Conservation (phyloP, 2,113 vertebrate genomes). For the Daphoenositta chrysoptera region DNA sequence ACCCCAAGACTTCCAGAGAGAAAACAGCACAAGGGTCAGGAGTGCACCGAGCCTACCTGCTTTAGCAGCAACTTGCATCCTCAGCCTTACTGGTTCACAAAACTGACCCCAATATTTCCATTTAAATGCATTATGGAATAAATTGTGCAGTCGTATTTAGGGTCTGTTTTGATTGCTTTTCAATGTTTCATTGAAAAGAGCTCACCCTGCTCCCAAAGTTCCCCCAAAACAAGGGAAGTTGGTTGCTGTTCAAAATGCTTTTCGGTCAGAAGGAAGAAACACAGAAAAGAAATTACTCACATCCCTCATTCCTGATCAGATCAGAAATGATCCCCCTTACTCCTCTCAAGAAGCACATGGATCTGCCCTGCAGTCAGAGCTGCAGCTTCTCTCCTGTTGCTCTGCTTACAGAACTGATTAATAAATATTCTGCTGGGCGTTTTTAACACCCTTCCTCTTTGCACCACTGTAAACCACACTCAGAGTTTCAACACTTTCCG, state of each 20-base stretch:
- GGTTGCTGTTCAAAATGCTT: not conserved
- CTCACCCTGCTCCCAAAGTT: not conserved
- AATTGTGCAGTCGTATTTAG: not conserved
- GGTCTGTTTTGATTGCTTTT: not conserved
- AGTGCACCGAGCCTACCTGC: not conserved
- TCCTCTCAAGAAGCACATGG: not conserved
- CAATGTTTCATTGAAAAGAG: not conserved
- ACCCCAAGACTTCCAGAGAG: not conserved
- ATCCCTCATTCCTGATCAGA: not conserved
- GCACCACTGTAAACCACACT: not conserved
- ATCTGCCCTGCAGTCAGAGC: not conserved
- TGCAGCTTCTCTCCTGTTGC: not conserved
- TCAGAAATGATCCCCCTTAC: not conserved
- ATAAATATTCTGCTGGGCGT: not conserved
- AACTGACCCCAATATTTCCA: not conserved
- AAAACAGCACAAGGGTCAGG: not conserved
- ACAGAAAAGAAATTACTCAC: not conserved
- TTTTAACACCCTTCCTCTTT: not conserved
- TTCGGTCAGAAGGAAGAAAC: not conserved
- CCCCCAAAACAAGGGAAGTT: not conserved
- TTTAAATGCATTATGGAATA: not conserved
- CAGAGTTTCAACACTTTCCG: not conserved
- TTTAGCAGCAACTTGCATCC: not conserved
- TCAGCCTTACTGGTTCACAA: not conserved
- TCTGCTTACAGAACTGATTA: not conserved